Conservation (phyloP, 2,888 invertebrate species). For the Andrena marginata region DNA sequence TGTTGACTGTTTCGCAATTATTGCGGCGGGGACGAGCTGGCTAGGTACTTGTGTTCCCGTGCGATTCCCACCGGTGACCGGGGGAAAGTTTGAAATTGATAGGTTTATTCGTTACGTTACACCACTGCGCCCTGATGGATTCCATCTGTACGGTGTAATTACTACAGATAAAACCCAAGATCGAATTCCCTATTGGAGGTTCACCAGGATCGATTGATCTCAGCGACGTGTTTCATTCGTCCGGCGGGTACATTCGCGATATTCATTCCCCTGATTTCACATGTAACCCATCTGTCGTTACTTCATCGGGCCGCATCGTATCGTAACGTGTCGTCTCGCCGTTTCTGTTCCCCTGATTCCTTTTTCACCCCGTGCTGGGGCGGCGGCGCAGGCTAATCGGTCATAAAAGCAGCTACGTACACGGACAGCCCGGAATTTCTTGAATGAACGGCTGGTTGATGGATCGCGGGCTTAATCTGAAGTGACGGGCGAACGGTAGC, state of each 20-base stretch:
- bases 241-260: background rate
- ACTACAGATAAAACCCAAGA: too few relatives aligned
- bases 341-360: background rate
- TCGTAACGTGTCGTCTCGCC: background rate
- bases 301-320: background rate
- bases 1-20: slow-evolving; percentile 16
- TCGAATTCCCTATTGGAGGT: too few relatives aligned
- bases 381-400: slow-evolving; percentile 19
- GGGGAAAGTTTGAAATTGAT: background rate
- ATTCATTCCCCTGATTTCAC: background rate
- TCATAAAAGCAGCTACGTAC: slow-evolving; percentile 9
- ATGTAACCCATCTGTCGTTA: background rate
- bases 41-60: background rate
- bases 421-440: slow-evolving; percentile 38
- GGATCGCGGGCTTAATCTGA: slow-evolving; percentile 29
- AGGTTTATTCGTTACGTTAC: too few relatives aligned
- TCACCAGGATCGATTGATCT: too few relatives aligned
- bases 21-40: background rate
- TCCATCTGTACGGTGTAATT: too few relatives aligned
- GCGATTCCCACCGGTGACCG: background rate
- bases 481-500: slow-evolving; percentile 43
- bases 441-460: slow-evolving; percentile 53
- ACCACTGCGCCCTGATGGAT: too few relatives aligned
- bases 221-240: too few relatives aligned
- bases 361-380: background rate